Percentiles rank a stretch among this genome's conserved stretches.
Conservation (phyloP, 1,140 invertebrate species). For the Psix sp. region DNA sequence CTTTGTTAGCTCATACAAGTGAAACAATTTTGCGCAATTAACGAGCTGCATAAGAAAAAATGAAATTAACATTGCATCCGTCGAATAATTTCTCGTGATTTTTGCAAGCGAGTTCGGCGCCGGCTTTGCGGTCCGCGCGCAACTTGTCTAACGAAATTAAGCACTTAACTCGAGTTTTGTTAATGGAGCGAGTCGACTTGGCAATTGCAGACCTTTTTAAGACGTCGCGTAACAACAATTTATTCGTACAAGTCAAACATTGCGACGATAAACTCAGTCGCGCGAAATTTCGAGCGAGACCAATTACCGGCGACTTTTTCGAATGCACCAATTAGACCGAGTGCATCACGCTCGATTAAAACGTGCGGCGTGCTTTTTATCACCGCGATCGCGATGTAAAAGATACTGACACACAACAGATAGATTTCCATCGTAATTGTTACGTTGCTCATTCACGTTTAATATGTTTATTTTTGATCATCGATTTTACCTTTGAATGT, state of each 20-base stretch:
- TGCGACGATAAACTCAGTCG: conserved; percentile 13
- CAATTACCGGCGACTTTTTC: conserved; percentile 25
- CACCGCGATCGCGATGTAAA: conserved; percentile 14
- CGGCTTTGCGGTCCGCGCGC: conserved; percentile 16
- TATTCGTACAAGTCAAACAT: conserved; percentile 19
- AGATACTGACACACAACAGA: too few species aligned
- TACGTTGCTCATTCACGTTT: too few species aligned
- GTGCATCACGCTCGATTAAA: conserved; percentile 14
- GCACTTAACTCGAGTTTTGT: conserved; percentile 43
- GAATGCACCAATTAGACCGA: conserved; percentile 23
- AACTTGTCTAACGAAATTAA: conserved; percentile 45
- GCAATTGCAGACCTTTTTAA: conserved; percentile 1
- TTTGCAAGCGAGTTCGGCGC: conserved; percentile 8
- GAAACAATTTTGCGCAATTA: conserved; percentile 23
- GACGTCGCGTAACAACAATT: conserved; percentile 25
- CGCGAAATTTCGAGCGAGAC: conserved; percentile 18
- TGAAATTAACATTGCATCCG: conserved; percentile 8
- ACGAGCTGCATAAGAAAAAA: not conserved
- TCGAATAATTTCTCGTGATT: conserved; percentile 16
- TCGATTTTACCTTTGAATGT: too few species aligned
- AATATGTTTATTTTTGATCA: too few species aligned
- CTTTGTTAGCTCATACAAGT: conserved; percentile 22
- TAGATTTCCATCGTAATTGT: too few species aligned
- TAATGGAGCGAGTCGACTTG: conserved; percentile 23
- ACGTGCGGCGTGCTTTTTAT: conserved; percentile 25